These are phyloP conservation scores for Sibirionetta formosa DNA, from an alignment of 2,797 vertebrate genomes.

Conservation along the genomic window DNA sequence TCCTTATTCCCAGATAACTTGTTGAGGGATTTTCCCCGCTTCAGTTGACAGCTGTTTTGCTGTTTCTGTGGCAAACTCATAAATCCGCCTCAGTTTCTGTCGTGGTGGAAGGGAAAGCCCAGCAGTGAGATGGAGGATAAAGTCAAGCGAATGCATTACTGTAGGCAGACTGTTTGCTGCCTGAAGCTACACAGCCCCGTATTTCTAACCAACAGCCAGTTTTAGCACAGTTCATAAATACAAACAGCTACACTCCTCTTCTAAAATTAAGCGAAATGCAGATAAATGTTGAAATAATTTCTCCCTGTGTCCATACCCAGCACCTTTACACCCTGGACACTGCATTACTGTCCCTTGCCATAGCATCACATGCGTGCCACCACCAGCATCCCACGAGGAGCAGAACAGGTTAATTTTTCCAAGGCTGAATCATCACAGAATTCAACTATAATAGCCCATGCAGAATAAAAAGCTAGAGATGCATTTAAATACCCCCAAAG, in stretches of 20 bases:
- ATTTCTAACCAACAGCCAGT: background rate
- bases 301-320: background rate
- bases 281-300: background rate
- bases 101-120: background rate
- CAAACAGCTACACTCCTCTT: background rate
- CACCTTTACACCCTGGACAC: background rate
- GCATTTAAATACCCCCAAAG: conserved; percentile 76
- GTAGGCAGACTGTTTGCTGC: background rate
- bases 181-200: background rate
- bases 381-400: background rate
- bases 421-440: conserved; percentile 59
- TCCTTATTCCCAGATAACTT: conserved; percentile 36
- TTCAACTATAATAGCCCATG: conserved; percentile 64
- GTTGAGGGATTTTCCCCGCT: conserved; percentile 20
- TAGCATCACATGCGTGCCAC: background rate
- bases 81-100: background rate
- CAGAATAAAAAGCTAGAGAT: conserved; percentile 68
- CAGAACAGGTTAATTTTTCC: conserved; percentile 69
- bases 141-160: background rate
- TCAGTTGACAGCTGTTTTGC: conserved; percentile 15
- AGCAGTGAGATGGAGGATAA: background rate
- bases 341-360: background rate
- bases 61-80: background rate
- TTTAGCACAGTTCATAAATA: background rate
- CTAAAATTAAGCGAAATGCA: background rate